These are phyloP conservation scores for Gymnocephalus cernua DNA, from an alignment of 2,113 vertebrate species.

Conservation along the genomic window DNA sequence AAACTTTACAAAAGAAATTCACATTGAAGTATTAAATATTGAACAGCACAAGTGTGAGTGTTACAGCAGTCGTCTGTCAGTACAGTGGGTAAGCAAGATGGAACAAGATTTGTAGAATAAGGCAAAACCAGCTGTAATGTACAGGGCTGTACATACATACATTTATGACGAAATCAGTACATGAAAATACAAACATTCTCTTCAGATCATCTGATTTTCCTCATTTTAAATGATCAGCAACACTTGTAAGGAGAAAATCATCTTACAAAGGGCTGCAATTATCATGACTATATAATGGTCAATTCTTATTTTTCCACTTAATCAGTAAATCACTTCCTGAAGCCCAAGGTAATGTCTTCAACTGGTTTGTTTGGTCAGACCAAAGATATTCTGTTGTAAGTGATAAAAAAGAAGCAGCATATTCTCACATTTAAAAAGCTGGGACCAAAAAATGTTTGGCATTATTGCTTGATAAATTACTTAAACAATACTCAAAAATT, in stretches of 20 bases:
- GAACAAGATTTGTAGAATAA: slow-evolving; percentile 43
- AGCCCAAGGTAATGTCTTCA: too few species aligned
- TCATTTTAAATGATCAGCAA: background rate
- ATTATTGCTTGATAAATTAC: background rate
- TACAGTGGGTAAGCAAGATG: slow-evolving; percentile 13
- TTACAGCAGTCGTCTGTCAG: slow-evolving; percentile 26
- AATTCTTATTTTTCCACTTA: background rate
- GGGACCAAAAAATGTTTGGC: too few species aligned
- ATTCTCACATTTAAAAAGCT: background rate
- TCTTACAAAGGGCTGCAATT: background rate
- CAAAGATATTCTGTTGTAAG: background rate
- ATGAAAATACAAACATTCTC: too few species aligned
- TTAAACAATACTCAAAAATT: background rate
- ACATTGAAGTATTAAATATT: slow-evolving; percentile 71
- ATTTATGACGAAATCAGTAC: background rate
- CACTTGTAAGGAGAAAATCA: background rate
- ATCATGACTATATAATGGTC: background rate
- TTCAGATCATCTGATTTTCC: background rate
- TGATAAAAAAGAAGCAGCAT: background rate
- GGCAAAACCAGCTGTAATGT: slow-evolving; percentile 8
- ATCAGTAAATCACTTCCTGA: background rate
- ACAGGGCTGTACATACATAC: background rate
- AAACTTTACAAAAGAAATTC: slow-evolving; percentile 69
- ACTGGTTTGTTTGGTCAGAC: too few species aligned
- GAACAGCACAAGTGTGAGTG: slow-evolving; percentile 37